These are phyloP conservation scores for Enteromius thamalakanensis DNA, from an alignment of 2,797 vertebrate genomes.

Conservation along the genomic window DNA sequence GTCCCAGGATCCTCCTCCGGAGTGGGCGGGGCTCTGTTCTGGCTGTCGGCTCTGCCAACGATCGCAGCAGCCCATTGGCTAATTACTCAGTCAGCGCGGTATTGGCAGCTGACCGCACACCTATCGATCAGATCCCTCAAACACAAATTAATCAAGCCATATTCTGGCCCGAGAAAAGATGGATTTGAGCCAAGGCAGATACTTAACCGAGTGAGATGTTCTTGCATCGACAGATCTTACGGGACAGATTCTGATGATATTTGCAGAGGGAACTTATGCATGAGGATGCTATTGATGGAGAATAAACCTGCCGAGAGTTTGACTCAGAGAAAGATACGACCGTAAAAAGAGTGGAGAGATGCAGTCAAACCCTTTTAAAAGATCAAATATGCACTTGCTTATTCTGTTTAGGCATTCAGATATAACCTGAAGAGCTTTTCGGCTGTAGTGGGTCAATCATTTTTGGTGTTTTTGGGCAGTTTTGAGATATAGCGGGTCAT, in stretches of 20 bases:
- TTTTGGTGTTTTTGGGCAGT: neutral
- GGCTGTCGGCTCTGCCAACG: conserved; percentile 66
- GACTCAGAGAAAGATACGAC: neutral
- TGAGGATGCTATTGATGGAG: conserved; percentile 5
- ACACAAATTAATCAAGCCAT: conserved; percentile 75
- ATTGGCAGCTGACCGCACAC: conserved; percentile 78
- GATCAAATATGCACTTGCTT: neutral
- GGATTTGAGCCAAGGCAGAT: conserved; percentile 35
- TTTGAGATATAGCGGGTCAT: neutral
- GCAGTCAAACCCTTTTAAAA: neutral
- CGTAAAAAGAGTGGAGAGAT: neutral
- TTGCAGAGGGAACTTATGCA: conserved; percentile 21
- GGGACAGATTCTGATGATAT: conserved; percentile 24
- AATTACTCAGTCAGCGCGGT: conserved; percentile 76
- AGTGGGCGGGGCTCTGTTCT: conserved; percentile 68
- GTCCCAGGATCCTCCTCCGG: conserved; percentile 59
- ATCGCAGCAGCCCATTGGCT: conserved; percentile 68
- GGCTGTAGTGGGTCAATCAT: neutral
- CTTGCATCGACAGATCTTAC: conserved; percentile 6
- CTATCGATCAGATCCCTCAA: conserved; percentile 74
- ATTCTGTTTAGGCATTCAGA: neutral
- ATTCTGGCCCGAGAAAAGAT: conserved; percentile 61
- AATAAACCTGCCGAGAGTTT: conserved; percentile 3
- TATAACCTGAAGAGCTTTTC: neutral
- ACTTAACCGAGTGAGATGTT: conserved; percentile 35